Evolutionary conservation across 2,797 vertebrate species (phyloP).

Genomic region (Geotrypetes seraphini): DNA sequence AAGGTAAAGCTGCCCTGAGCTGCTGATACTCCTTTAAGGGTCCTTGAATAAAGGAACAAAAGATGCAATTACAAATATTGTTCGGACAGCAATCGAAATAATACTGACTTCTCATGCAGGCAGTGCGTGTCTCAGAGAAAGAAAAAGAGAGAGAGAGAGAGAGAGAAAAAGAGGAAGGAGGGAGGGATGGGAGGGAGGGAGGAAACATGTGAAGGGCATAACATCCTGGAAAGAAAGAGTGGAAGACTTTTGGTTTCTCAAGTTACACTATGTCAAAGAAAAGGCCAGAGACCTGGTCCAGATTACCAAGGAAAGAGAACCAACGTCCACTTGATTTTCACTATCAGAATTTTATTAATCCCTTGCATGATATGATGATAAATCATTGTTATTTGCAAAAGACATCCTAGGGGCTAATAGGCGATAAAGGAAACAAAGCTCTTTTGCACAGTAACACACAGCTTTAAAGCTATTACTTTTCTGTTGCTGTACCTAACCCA

Average conservation of each 20-base stretch:
- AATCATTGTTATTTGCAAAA: too few relatives aligned
- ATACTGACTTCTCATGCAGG: too few relatives aligned
- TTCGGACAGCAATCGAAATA: background rate
- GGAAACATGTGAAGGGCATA: conserved; percentile 9
- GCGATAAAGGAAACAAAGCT: too few relatives aligned
- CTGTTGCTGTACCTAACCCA: too few relatives aligned
- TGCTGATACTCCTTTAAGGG: conserved; percentile 1
- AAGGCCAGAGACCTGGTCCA: conserved; percentile 7
- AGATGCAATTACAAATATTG: background rate
- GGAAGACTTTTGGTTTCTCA: conserved; percentile 9
- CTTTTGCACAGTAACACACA: too few relatives aligned
- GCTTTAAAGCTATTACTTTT: too few relatives aligned
- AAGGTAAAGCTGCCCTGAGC: conserved; percentile 11
- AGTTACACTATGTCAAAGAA: conserved; percentile 21
- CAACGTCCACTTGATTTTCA: too few relatives aligned
- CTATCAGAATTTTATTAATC: too few relatives aligned
- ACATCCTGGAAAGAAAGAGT: conserved; percentile 2
- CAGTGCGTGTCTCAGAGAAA: background rate
- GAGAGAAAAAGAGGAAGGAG: conserved; percentile 14
- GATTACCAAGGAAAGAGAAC: too few relatives aligned
- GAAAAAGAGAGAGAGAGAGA: too few relatives aligned
- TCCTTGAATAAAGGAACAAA: background rate
- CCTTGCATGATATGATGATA: too few relatives aligned
- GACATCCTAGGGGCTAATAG: too few relatives aligned
- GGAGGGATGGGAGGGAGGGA: background rate